Conservation (phyloP, 2,888 invertebrate species). For the Aelia acuminata region DNA sequence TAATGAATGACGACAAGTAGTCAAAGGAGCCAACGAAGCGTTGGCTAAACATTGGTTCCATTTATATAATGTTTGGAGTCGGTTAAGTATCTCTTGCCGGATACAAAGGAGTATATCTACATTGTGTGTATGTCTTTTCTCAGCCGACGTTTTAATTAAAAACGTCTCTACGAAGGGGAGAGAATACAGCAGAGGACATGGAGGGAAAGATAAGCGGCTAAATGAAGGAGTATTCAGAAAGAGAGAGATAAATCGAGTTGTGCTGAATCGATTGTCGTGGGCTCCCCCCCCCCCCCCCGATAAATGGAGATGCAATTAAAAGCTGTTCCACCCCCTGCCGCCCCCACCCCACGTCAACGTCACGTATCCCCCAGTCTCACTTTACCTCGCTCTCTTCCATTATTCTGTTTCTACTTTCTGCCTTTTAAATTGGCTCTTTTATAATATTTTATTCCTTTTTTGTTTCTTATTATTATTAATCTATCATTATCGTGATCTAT, state of each 20-base stretch:
- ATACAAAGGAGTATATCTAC: not conserved
- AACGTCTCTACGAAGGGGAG: not conserved
- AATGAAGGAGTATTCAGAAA: constrained; percentile 39
- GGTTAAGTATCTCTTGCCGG: not conserved
- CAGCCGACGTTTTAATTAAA: not conserved
- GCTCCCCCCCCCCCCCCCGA: not conserved
- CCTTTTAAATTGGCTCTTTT: not conserved
- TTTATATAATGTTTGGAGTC: not conserved
- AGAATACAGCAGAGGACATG: not conserved
- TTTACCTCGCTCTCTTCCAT: not conserved
- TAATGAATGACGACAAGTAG: no score
- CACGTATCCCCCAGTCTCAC: not conserved
- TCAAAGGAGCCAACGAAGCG: no score
- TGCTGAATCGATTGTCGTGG: constrained; percentile 32
- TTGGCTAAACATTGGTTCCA: not conserved
- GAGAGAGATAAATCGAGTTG: constrained; percentile 36
- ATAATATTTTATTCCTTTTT: not conserved
- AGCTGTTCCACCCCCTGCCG: not conserved
- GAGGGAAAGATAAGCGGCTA: constrained; percentile 29
- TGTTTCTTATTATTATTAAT: no score
- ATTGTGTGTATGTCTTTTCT: not conserved
- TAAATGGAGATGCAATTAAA: constrained; percentile 26
- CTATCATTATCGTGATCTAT: no score
- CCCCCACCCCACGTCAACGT: not conserved
- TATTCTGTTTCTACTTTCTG: not conserved